These are phyloP conservation scores for Nothobranchius furzeri DNA, from an alignment of 2,113 vertebrate genomes.

Conservation along the genomic window DNA sequence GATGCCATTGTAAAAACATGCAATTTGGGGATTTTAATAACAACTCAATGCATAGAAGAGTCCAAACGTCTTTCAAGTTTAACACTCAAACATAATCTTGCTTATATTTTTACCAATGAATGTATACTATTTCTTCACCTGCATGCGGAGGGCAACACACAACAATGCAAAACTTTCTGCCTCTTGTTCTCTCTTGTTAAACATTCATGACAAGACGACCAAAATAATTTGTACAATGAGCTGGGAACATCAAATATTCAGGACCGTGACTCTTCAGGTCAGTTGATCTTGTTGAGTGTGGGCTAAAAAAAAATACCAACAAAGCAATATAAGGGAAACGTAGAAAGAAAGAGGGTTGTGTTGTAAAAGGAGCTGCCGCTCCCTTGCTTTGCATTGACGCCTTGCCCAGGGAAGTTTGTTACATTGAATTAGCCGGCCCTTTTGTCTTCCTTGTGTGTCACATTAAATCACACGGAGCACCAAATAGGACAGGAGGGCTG, in stretches of 20 bases:
- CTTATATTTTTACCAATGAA: conserved; percentile 19
- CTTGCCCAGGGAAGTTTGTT: conserved; percentile 95
- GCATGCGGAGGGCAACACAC: conserved; percentile 38
- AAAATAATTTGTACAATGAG: conserved; percentile 72
- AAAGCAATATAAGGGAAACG: conserved; percentile 39
- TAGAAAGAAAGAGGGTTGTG: conserved; percentile 52
- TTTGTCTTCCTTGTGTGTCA: conserved; percentile 95
- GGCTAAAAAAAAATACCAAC: background rate
- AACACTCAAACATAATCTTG: conserved; percentile 17
- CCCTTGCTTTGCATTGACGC: conserved; percentile 60
- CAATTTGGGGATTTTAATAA: conserved; percentile 54
- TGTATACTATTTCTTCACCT: conserved; percentile 1
- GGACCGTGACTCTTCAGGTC: conserved; percentile 67
- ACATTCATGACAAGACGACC: conserved; percentile 57
- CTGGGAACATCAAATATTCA: conserved; percentile 73
- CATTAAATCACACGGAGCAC: conserved; percentile 87
- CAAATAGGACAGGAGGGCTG: conserved; percentile 79
- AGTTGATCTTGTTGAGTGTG: conserved; percentile 64
- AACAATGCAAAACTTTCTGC: conserved; percentile 53
- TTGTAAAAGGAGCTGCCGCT: conserved; percentile 72
- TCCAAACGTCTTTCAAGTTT: conserved; percentile 34
- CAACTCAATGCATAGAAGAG: conserved; percentile 33
- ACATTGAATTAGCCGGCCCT: conserved; percentile 94
- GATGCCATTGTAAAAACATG: conserved; percentile 54
- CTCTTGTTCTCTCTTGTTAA: conserved; percentile 49